Conservation (phyloP, 2,888 invertebrate genomes). For the Ectemnius cavifrons region DNA sequence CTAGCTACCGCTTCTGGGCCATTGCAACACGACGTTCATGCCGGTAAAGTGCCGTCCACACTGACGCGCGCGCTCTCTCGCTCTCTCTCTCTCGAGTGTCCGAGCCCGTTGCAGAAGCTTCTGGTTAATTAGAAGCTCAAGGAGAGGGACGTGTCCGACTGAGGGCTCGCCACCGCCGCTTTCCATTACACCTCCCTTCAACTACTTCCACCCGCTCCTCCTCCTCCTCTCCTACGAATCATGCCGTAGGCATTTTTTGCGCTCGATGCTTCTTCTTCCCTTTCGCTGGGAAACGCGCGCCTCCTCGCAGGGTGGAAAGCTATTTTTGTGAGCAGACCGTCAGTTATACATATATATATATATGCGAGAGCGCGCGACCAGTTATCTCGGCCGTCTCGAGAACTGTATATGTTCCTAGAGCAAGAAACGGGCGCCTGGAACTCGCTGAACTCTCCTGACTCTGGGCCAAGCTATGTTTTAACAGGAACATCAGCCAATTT, state of each 20-base stretch:
- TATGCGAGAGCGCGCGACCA: not conserved
- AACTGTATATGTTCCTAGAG: too few species aligned
- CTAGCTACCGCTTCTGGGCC: conserved; percentile 78
- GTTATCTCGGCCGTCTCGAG: not conserved
- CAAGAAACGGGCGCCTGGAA: too few species aligned
- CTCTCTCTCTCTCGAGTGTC: not conserved
- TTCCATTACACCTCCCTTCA: too few species aligned
- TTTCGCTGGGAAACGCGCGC: not conserved
- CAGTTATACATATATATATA: not conserved
- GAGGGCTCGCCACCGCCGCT: not conserved
- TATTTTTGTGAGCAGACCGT: not conserved
- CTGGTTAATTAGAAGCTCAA: conserved; percentile 7
- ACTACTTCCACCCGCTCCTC: not conserved
- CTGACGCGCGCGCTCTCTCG: not conserved
- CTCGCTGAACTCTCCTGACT: too few species aligned
- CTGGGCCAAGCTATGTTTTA: conserved; percentile 2
- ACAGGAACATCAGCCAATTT: conserved; percentile 37
- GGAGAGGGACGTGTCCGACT: not conserved
- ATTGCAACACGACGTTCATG: conserved; percentile 73
- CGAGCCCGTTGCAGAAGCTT: not conserved
- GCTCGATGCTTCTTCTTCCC: not conserved
- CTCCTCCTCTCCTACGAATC: not conserved
- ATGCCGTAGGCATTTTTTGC: not conserved
- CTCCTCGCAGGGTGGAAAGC: not conserved
- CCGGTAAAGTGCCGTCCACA: conserved; percentile 60